phyloP scores from a whole-genome alignment of 1,140 invertebrate genomes.

The Sinonovacula constricta region DNA sequence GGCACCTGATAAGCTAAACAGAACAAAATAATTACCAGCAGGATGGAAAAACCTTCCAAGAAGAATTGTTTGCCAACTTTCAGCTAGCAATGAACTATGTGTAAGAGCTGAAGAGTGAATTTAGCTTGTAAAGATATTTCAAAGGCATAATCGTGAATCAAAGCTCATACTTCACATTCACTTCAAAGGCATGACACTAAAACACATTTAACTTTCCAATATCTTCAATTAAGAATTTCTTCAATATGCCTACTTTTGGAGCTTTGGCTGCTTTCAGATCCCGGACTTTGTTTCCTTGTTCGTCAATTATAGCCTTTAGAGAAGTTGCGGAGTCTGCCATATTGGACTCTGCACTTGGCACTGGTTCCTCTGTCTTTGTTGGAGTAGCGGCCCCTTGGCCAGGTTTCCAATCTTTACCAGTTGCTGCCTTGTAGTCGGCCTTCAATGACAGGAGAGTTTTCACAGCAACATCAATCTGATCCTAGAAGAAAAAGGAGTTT shows the following conservation, averaged over 20 bases:
- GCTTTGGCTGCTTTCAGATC: slow-evolving; percentile 77
- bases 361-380: slow-evolving; percentile 10
- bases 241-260: slow-evolving; percentile 60
- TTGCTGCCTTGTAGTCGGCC: slow-evolving; percentile 86
- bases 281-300: slow-evolving; percentile 80
- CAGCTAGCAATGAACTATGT: too few relatives aligned
- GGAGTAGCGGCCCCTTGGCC: slow-evolving; percentile 44
- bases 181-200: too few relatives aligned
- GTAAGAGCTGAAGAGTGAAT: too few relatives aligned
- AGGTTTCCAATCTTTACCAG: slow-evolving; percentile 81
- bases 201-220: too few relatives aligned
- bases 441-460: slow-evolving; percentile 87
- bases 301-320: slow-evolving; percentile 76
- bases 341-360: not conserved
- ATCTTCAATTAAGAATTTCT: too few relatives aligned
- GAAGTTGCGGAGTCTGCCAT: slow-evolving; percentile 29
- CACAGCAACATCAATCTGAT: slow-evolving; percentile 85
- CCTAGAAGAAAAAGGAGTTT: slow-evolving; percentile 62
- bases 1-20: too few relatives aligned
- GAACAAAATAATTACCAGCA: too few relatives aligned
- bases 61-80: too few relatives aligned
- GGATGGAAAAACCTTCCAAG: too few relatives aligned
- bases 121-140: too few relatives aligned
- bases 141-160: too few relatives aligned
- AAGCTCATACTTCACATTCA: too few relatives aligned